phyloP scores from a whole-genome alignment of 2,113 vertebrate genomes.

The Channa maculata region DNA sequence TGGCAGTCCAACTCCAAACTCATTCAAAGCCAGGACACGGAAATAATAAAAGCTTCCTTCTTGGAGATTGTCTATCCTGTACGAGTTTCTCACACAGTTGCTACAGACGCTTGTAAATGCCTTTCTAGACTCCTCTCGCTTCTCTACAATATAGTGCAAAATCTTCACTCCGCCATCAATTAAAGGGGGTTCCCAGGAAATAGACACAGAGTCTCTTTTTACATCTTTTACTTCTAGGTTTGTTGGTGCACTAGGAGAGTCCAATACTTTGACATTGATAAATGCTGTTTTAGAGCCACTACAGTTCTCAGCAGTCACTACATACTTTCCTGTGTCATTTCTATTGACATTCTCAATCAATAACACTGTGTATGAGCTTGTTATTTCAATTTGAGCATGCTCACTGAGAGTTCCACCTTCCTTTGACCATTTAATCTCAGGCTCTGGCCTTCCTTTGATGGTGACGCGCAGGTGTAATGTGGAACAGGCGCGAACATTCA shows the following conservation, averaged over 20 bases:
- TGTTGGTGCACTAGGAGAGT: slow-evolving; percentile 93
- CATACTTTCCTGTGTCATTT: slow-evolving; percentile 95
- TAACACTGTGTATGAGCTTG: slow-evolving; percentile 92
- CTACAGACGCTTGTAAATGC: slow-evolving; percentile 93
- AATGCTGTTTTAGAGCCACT: slow-evolving; percentile 95
- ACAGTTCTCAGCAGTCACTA: slow-evolving; percentile 92
- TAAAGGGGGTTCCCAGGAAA: slow-evolving; percentile 94
- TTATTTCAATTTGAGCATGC: slow-evolving; percentile 92
- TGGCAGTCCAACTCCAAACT: slow-evolving; percentile 92
- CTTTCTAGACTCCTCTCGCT: slow-evolving; percentile 94
- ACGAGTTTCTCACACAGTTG: slow-evolving; percentile 92
- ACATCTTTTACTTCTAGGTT: slow-evolving; percentile 92
- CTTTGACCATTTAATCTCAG: slow-evolving; percentile 97
- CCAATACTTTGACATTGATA: slow-evolving; percentile 94
- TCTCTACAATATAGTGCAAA: slow-evolving; percentile 95
- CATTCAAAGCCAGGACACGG: slow-evolving; percentile 95
- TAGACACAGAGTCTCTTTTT: slow-evolving; percentile 89
- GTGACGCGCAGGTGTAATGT: slow-evolving; percentile 92
- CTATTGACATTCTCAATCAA: slow-evolving; percentile 96
- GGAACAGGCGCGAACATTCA: slow-evolving; percentile 90
- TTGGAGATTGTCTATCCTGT: slow-evolving; percentile 92
- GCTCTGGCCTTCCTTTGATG: slow-evolving; percentile 95
- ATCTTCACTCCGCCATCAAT: slow-evolving; percentile 98
- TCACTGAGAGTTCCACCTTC: slow-evolving; percentile 89
- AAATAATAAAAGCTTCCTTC: slow-evolving; percentile 95